Evolutionary conservation across 2,888 invertebrate species (phyloP).

Genomic region (Lymantria dispar): DNA sequence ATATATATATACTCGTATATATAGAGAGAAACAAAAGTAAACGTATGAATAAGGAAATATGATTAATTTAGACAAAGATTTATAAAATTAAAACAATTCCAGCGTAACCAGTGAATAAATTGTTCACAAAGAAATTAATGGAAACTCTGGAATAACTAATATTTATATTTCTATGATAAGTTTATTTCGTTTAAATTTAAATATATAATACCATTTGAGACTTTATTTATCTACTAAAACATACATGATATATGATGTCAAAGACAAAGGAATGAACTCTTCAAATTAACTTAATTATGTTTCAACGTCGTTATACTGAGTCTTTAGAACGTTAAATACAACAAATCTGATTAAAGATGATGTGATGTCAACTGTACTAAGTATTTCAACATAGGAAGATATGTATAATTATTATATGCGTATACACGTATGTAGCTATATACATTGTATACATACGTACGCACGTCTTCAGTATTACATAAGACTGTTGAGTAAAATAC

Average conservation of each 20-base stretch:
- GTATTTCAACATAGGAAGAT: constrained; percentile 1
- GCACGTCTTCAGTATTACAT: background rate
- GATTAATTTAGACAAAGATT: too few species aligned
- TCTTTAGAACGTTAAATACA: constrained; percentile 51
- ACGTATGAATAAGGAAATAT: too few species aligned
- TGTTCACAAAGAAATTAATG: too few species aligned
- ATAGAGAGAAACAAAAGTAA: too few species aligned
- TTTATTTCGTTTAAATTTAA: too few species aligned
- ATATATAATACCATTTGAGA: background rate
- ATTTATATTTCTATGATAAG: too few species aligned
- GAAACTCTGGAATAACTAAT: too few species aligned
- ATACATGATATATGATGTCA: constrained; percentile 2
- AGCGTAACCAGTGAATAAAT: too few species aligned
- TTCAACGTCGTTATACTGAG: constrained; percentile 41
- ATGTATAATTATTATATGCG: background rate
- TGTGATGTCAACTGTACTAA: constrained; percentile 25
- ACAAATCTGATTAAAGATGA: constrained; percentile 46
- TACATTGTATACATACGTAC: background rate
- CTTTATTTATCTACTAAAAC: constrained; percentile 5
- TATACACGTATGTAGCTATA: too few species aligned
- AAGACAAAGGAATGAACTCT: constrained; percentile 20
- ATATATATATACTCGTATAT: too few species aligned
- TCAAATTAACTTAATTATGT: constrained; percentile 42
- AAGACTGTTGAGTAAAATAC: background rate
- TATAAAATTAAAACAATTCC: too few species aligned